Evolutionary conservation across 2,797 vertebrate species (phyloP).

Genomic region (Sebastolobus altivelis): DNA sequence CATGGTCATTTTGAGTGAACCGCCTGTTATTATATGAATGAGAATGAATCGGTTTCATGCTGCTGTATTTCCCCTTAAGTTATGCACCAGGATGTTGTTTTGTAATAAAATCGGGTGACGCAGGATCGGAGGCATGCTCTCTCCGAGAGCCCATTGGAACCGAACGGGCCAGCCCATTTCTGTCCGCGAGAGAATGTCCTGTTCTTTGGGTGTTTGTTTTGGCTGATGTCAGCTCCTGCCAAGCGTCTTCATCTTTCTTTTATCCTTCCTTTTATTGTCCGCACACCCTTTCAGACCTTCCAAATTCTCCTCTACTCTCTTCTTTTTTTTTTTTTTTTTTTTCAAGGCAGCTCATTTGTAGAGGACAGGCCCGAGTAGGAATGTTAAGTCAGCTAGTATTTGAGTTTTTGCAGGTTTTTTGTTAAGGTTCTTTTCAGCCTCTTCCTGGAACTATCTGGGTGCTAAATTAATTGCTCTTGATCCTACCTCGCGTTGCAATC

Average conservation of each 20-base stretch:
- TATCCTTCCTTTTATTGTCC: slow-evolving; percentile 58
- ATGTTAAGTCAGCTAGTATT: slow-evolving; percentile 54
- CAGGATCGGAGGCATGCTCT: slow-evolving; percentile 58
- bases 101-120: slow-evolving; percentile 63
- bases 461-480: slow-evolving; percentile 84
- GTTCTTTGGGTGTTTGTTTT: slow-evolving; percentile 84
- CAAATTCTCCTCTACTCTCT: slow-evolving; percentile 44
- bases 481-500: slow-evolving; percentile 78
- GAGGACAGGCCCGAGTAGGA: slow-evolving; percentile 35
- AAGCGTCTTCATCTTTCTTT: slow-evolving; percentile 73
- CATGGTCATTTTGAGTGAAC: not conserved
- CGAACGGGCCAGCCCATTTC: slow-evolving; percentile 69
- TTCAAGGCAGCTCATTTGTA: slow-evolving; percentile 41
- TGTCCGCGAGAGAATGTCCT: slow-evolving; percentile 80
- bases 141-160: slow-evolving; percentile 56
- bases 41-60: not conserved
- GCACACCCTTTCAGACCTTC: slow-evolving; percentile 53
- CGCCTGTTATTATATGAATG: not conserved
- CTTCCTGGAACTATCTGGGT: slow-evolving; percentile 78
- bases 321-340: not conserved
- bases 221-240: slow-evolving; percentile 73
- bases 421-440: slow-evolving; percentile 55
- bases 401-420: slow-evolving; percentile 56
- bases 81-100: slow-evolving; percentile 58
- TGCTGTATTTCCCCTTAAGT: slow-evolving; percentile 26